A percentile compares a stretch with the other conserved stretches of the same genome.
Conservation (phyloP, 1,140 invertebrate genomes). For the Drosophila sp. region DNA sequence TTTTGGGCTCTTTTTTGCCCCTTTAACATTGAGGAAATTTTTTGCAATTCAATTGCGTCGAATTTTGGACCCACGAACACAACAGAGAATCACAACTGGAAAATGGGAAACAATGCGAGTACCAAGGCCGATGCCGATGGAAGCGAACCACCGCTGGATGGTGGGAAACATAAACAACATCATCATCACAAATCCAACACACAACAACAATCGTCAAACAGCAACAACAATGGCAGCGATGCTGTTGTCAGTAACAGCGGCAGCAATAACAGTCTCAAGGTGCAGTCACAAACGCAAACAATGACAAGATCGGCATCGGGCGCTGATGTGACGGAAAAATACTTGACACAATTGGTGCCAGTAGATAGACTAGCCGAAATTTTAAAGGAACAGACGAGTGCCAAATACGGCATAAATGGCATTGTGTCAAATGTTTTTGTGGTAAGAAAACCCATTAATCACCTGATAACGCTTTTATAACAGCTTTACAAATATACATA, state of each 20-base stretch:
- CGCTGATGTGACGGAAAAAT: conserved; percentile 86
- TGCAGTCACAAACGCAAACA: conserved; percentile 67
- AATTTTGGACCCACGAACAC: conserved; percentile 54
- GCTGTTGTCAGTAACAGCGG: conserved; percentile 39
- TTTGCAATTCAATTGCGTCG: conserved; percentile 74
- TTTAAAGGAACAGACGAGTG: conserved; percentile 86
- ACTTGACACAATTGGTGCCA: conserved; percentile 87
- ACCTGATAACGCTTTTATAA: conserved; percentile 49
- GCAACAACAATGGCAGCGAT: conserved; percentile 49
- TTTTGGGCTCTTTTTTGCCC: conserved; percentile 63
- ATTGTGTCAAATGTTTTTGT: conserved; percentile 88
- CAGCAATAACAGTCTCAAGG: conserved; percentile 69
- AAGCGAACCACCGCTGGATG: conserved; percentile 68
- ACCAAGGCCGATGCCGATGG: conserved; percentile 67
- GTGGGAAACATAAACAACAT: conserved; percentile 60
- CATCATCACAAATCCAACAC: conserved; percentile 58
- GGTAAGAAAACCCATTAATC: conserved; percentile 84
- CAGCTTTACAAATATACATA: background rate
- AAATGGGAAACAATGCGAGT: conserved; percentile 72
- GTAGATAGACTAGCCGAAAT: conserved; percentile 90
- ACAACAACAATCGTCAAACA: conserved; percentile 41
- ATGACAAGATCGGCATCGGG: conserved; percentile 86
- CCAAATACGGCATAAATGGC: conserved; percentile 88
- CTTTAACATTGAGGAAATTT: conserved; percentile 61
- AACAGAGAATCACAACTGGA: conserved; percentile 29